Evolutionary conservation across 2,797 vertebrate genomes (phyloP).

Genomic region (Pipistrellus nathusii): DNA sequence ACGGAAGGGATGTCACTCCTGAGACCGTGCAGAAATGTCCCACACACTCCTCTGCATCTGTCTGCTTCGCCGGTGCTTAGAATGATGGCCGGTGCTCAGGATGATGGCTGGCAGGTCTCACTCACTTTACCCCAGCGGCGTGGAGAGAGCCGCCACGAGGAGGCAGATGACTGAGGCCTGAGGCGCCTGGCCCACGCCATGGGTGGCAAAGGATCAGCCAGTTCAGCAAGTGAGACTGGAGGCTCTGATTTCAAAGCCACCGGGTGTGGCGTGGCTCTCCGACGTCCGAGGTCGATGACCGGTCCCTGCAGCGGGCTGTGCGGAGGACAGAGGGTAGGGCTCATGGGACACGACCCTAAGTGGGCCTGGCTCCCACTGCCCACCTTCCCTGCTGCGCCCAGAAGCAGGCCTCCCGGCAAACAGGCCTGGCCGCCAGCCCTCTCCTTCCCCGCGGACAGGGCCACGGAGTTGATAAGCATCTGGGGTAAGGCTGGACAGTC

Average conservation of each 20-base stretch:
- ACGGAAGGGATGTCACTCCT: background rate
- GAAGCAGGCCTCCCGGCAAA: background rate
- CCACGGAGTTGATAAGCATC: accelerated
- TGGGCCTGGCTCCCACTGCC: background rate
- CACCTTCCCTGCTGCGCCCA: background rate
- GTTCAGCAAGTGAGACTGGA: background rate
- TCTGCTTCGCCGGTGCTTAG: accelerated
- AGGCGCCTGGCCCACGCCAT: accelerated
- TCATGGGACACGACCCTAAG: accelerated
- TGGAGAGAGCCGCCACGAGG: accelerated
- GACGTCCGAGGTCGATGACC: accelerated
- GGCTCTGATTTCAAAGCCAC: too few relatives aligned
- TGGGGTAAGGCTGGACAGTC: background rate
- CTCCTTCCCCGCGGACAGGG: background rate
- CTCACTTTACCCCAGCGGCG: accelerated
- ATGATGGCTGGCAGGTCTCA: accelerated
- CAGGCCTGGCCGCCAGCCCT: background rate
- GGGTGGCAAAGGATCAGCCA: background rate
- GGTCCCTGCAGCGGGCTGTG: accelerated
- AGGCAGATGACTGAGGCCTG: background rate
- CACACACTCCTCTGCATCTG: background rate
- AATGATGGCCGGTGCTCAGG: accelerated
- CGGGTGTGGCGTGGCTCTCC: background rate
- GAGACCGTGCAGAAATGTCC: background rate
- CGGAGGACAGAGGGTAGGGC: accelerated